Conservation (phyloP, 2,113 vertebrate genomes). For the Microtus pennsylvanicus region DNA sequence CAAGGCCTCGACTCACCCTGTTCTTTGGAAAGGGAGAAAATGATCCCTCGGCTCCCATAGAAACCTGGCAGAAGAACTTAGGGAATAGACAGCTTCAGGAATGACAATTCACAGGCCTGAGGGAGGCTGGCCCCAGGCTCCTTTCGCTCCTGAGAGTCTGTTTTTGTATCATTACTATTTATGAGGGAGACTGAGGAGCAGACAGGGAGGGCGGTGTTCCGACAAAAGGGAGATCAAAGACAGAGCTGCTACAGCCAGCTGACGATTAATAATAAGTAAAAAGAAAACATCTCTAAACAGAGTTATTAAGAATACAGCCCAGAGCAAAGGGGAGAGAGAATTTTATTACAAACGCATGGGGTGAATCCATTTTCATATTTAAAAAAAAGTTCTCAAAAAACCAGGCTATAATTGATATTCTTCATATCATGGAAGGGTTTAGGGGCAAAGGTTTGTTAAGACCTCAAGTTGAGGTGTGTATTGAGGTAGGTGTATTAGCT, state of each 20-base stretch:
- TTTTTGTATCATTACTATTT: slow-evolving; percentile 61
- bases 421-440: not conserved
- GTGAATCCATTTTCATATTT: not conserved
- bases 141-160: slow-evolving; percentile 44
- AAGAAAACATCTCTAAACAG: slow-evolving; percentile 58
- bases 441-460: not conserved
- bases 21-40: slow-evolving; percentile 79
- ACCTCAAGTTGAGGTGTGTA: not conserved
- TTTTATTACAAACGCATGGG: not conserved
- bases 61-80: slow-evolving; percentile 80
- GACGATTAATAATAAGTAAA: slow-evolving; percentile 64
- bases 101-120: slow-evolving; percentile 68
- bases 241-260: slow-evolving; percentile 21
- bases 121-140: slow-evolving; percentile 19
- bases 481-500: not conserved
- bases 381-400: not conserved
- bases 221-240: slow-evolving; percentile 68
- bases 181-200: slow-evolving; percentile 1
- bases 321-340: not conserved
- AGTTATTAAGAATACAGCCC: not conserved
- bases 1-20: slow-evolving; percentile 75
- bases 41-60: slow-evolving; percentile 77
- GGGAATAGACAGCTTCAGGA: slow-evolving; percentile 62
- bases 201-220: slow-evolving; percentile 42
- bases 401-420: not conserved